phyloP scores from a whole-genome alignment of 2,113 vertebrate species.

The Carassius gibelio region DNA sequence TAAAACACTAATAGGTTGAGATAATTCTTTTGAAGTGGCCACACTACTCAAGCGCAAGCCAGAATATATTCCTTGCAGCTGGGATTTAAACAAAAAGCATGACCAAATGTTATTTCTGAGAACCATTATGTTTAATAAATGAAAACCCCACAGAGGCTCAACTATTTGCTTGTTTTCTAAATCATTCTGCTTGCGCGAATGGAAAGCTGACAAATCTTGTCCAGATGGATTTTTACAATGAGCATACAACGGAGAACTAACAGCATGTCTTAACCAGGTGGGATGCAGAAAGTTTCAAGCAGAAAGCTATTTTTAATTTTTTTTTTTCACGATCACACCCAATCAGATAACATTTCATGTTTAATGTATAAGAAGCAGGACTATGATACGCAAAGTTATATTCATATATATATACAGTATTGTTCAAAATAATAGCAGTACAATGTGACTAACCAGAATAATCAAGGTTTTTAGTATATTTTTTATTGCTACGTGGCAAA shows the following conservation, averaged over 20 bases:
- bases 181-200: slow-evolving; percentile 35
- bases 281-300: not conserved
- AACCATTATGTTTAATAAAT: slow-evolving; percentile 45
- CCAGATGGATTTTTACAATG: slow-evolving; percentile 4
- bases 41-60: slow-evolving; percentile 10
- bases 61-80: not conserved
- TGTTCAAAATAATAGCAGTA: no score
- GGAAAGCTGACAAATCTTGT: slow-evolving; percentile 11
- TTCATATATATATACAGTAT: not conserved
- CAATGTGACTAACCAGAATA: no score
- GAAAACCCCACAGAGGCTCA: slow-evolving; percentile 26
- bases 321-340: not conserved
- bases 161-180: slow-evolving; percentile 25
- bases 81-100: slow-evolving; percentile 33
- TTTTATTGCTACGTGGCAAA: no score
- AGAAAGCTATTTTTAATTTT: not conserved
- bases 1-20: not conserved
- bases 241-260: not conserved
- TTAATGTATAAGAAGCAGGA: not conserved
- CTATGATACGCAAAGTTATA: not conserved
- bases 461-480: no score
- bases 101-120: slow-evolving; percentile 14
- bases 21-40: slow-evolving; percentile 10
- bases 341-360: not conserved
- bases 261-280: not conserved